Evolutionary conservation across 2,113 vertebrate species (phyloP), one percentile per base, ranked within the genome.

Genomic region (Gila orcuttii): DNA sequence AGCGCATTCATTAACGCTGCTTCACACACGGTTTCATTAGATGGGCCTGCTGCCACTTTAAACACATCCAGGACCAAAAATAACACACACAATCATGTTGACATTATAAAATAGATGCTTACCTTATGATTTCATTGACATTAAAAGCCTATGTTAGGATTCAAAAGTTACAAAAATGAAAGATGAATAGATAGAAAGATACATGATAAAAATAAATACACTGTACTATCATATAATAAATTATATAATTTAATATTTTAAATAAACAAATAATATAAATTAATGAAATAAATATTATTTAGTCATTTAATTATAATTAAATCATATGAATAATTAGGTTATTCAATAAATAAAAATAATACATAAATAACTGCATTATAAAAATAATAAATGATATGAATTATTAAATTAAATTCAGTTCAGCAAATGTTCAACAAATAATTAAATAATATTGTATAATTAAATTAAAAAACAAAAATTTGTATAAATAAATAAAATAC

Each of bases 21-120:
- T 79, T 87, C 87, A 87, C 80, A 89, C 12, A 75, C 33, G 33
- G 83, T 85, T 87, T 86, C 83, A 87, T 83, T 84, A 87, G 82
- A 87, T 82, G 42, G 19, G 19, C 55, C 55, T 57, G 55, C 64
- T 57, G 19, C 76, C 12, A 55, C n/a, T n/a, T 23, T 66, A 76
- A 36, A 73, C 69, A 73, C 21, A 73, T 73, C 69, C 36, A 23
- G 42, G 21, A 73, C 21, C 36, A 73, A 42, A 42, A 73, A 74
- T 42, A n/a, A 80, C 74, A 28, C 42, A 68, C 52, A 68, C 42
- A 62, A 33, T 31, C 7, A 36, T 42, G 36, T 23, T 28, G 42
- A 23, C 59, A 45, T 39, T 15, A 6, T 33, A 45, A 55, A 12
- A 4, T 66, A 68, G 69, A 73, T 45, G 36, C 11, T n/a, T 0